These are phyloP conservation scores for Atrina japonica DNA, from an alignment of 2,888 invertebrate genomes.

Conservation along the genomic window DNA sequence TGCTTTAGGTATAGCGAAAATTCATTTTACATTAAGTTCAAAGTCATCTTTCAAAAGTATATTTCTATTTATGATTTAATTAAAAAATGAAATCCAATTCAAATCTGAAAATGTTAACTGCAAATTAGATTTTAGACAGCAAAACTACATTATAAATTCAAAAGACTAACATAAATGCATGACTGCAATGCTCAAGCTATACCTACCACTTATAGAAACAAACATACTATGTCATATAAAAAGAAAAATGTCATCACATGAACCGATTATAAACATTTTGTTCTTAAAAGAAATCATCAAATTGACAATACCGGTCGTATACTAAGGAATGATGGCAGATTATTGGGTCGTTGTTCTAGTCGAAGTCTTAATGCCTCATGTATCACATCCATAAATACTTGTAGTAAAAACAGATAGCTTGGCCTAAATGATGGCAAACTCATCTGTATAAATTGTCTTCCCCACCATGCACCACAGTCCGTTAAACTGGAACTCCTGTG, in stretches of 20 bases:
- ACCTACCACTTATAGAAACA: too few relatives aligned
- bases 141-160: too few relatives aligned
- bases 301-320: conserved; percentile 88
- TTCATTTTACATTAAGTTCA: neutral
- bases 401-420: conserved; percentile 91
- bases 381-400: conserved; percentile 93
- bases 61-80: too few relatives aligned
- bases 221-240: too few relatives aligned
- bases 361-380: conserved; percentile 94
- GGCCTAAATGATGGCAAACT: conserved; percentile 91
- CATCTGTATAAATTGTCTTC: conserved; percentile 87
- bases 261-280: too few relatives aligned
- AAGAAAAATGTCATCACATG: too few relatives aligned
- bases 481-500: conserved; percentile 60
- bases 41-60: neutral
- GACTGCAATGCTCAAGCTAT: too few relatives aligned
- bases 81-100: too few relatives aligned
- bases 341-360: conserved; percentile 84
- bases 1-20: neutral
- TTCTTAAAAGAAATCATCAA: too few relatives aligned
- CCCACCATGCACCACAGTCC: conserved; percentile 69
- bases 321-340: conserved; percentile 91
- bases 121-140: too few relatives aligned
- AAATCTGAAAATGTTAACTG: too few relatives aligned
- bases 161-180: too few relatives aligned